Evolutionary conservation across 2,797 vertebrate genomes (phyloP), one percentile per base, ranked within the genome.

Genomic region (Labeo calbasu): DNA sequence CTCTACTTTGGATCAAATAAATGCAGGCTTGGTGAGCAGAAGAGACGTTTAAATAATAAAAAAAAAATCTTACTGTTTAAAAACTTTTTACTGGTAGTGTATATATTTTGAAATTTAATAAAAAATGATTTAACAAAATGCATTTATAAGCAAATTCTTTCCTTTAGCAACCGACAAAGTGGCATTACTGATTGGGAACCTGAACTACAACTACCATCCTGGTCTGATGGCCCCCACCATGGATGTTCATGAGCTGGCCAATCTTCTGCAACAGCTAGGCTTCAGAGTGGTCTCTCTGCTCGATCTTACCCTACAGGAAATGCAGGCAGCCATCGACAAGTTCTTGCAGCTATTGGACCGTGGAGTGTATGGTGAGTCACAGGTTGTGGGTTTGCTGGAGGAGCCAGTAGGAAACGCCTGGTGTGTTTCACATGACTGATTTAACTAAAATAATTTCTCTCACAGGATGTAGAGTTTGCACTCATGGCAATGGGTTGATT

Each of bases 211-310:
- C 72, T 89, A 95, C 87, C 96, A 97, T 84, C 95, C 94, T 2
- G 90, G 90, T 85, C 91, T 98, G 70, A 87, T 96, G 93, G 97
- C 97, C n/a, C 97, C 97, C 0, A 63, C 95, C 69, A 95, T 92
- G 85, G 97, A 98, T 40, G 97, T 97, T 17, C 96, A 95, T 57
- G 94, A 97, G 89, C 93, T 98, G 78, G 91, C 94, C 14, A 94
- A 81, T 86, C 94, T 95, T 28, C 92, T 98, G 68, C 95, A 94
- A 82, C 95, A 95, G 80, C 92, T 97, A 9, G 92, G 86, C 82
- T 97, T 97, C 90, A 94, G 96, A 84, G 96, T 98, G 12, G 95
- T 97, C 46, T 97, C 97, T 46, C 92, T 98, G 85, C 92, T 98
- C 85, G 97, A 98, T 85, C 94, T 97, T 89, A 96, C 93, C 81